Conservation (phyloP, 1,140 invertebrate species). For the Tetragnatha versicolor region DNA sequence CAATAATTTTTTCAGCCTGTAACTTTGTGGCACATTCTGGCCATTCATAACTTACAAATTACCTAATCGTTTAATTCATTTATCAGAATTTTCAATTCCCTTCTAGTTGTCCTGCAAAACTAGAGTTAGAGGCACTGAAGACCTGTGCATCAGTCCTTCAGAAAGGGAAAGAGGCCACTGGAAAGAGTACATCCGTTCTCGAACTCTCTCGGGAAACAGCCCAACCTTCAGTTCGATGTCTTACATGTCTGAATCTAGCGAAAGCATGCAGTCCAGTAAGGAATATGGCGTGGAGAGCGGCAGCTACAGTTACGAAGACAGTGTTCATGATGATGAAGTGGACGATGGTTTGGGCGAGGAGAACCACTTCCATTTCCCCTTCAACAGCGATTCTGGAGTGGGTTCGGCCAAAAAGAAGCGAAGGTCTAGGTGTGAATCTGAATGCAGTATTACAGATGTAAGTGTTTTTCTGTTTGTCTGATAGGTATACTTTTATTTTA, state of each 20-base stretch:
- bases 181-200: conserved; percentile 60
- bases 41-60: too few relatives aligned
- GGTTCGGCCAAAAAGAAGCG: conserved; percentile 56
- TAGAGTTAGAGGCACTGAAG: conserved; percentile 64
- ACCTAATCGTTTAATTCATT: too few relatives aligned
- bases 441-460: conserved; percentile 49
- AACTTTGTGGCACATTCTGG: too few relatives aligned
- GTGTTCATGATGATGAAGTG: conserved; percentile 59
- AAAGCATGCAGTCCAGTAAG: conserved; percentile 12
- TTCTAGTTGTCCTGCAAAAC: conserved; percentile 60
- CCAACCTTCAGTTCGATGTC: conserved; percentile 28
- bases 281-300: conserved; percentile 35
- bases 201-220: conserved; percentile 56
- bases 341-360: conserved; percentile 55
- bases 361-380: conserved; percentile 52
- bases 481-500: too few relatives aligned
- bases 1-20: too few relatives aligned
- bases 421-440: conserved; percentile 40
- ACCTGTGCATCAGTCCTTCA: conserved; percentile 63
- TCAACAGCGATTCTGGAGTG: conserved; percentile 60
- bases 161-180: conserved; percentile 61
- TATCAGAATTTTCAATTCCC: too few relatives aligned
- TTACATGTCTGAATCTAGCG: conserved; percentile 39
- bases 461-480: too few relatives aligned
- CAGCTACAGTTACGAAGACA: conserved; percentile 44